Evolutionary conservation across 2,113 vertebrate species (phyloP), one percentile per base, ranked within the genome.

Genomic region (Aplodontia rufa): DNA sequence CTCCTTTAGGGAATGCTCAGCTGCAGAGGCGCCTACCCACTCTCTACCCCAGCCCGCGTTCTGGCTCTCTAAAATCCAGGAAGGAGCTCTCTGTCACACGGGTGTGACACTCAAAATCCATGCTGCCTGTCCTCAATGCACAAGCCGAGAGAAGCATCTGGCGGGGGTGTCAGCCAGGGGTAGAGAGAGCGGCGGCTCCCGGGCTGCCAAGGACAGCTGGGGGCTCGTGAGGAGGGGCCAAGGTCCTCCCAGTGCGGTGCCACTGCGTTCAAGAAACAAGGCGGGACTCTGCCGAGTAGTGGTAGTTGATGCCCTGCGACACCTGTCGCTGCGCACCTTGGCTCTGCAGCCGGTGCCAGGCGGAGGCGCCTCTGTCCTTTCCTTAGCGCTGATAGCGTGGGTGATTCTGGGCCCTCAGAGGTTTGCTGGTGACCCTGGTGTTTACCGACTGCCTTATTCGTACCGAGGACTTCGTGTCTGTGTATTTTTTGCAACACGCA

Each of bases 61-160:
- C n/a, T 88, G 35, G 45, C 66, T 93, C 76, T 64, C 51, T 82
- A 80, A 68, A 60, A 78, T 45, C 24, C 17, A 72, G 49, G 20
- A 60, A 60, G 20, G 30, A 30, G 86, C 40, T 55, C 28, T 40
- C 17, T 37, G 12, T 3, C 24, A 9, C 30, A 24, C 7, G 2
- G 20, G 8, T 11, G 6, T 32, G 35, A 22, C 7, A 28, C 3
- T 1, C 16, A 12, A 64, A 30, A 40, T n/a, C 32, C 47, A 49
- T 5, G 4, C n/a, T n/a, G 35, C 22, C 49, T 8, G 2, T 49
- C 3, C 3, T 53, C 9, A 11, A 13, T 3, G 62, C 24, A 28
- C 30, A 12, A 42, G 45, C 6, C 19, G n/a, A 71, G 40, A 32
- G 37, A 45, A 35, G 13, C 19, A 1, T 45, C 30, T 5, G 35